phyloP scores from a whole-genome alignment of 1,140 invertebrate species.

The Atta cephalotes region DNA sequence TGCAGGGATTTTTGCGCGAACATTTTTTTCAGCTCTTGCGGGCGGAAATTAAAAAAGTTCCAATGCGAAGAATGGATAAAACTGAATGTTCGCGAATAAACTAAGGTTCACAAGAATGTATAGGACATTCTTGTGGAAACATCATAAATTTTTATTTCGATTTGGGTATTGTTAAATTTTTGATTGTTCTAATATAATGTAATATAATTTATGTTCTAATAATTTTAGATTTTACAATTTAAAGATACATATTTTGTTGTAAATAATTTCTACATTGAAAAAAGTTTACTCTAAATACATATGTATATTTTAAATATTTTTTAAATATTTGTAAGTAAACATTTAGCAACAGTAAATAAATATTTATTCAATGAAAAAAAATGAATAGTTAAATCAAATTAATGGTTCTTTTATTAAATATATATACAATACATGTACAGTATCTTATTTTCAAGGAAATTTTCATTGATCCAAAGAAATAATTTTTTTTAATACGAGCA shows the following conservation, averaged over 20 bases:
- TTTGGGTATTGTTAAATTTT: not conserved
- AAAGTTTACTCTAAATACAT: too few species aligned
- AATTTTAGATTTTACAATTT: not conserved
- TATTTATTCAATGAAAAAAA: too few species aligned
- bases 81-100: not conserved
- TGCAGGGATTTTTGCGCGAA: conserved; percentile 55
- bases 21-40: conserved; percentile 38
- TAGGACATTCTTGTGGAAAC: not conserved
- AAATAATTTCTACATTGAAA: not conserved
- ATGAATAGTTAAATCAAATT: too few species aligned
- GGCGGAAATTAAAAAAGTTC: conserved; percentile 57
- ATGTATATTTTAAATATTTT: too few species aligned
- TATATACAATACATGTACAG: too few species aligned
- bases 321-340: too few species aligned
- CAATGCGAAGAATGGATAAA: conserved; percentile 29
- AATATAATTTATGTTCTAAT: not conserved
- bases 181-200: not conserved
- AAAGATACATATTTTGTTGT: not conserved
- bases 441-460: too few species aligned
- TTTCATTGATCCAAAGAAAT: too few species aligned
- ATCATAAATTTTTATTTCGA: not conserved
- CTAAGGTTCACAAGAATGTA: conserved; percentile 19
- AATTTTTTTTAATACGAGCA: too few species aligned
- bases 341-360: too few species aligned
- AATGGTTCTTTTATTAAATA: too few species aligned